Conservation (phyloP, 2,113 vertebrate genomes). For the Eidolon helvum region DNA sequence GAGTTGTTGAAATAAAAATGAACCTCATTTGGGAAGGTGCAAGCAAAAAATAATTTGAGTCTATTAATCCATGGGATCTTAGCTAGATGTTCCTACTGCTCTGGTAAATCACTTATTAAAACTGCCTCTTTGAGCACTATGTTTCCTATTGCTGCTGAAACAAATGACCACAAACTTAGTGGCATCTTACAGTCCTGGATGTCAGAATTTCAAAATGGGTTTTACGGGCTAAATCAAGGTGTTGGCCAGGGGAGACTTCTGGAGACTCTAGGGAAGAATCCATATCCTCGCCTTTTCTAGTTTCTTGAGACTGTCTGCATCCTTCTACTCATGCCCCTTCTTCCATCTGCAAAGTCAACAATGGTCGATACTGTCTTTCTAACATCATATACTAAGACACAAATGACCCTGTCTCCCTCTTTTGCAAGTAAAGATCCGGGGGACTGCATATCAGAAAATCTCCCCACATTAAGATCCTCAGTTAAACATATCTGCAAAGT, state of each 20-base stretch:
- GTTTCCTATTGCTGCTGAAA: constrained; percentile 48
- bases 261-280: not conserved
- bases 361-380: not conserved
- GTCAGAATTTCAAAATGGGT: not conserved
- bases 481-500: not conserved
- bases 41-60: constrained; percentile 58
- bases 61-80: constrained; percentile 41
- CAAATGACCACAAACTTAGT: not conserved
- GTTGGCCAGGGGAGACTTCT: not conserved
- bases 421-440: not conserved
- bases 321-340: not conserved
- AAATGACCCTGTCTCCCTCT: not conserved
- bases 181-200: not conserved
- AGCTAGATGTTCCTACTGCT: not conserved
- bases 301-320: not conserved
- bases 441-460: not conserved
- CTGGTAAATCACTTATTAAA: constrained; percentile 75
- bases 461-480: not conserved
- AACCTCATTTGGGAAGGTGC: constrained; percentile 69
- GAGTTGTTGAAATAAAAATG: constrained; percentile 75
- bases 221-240: not conserved
- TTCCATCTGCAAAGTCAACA: not conserved
- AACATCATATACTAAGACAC: not conserved
- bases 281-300: not conserved
- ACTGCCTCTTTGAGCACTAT: constrained; percentile 29